Base-by-base conservation (phyloP, 2,888 invertebrate genomes). In the Hypselothyrea guttata region DNA sequence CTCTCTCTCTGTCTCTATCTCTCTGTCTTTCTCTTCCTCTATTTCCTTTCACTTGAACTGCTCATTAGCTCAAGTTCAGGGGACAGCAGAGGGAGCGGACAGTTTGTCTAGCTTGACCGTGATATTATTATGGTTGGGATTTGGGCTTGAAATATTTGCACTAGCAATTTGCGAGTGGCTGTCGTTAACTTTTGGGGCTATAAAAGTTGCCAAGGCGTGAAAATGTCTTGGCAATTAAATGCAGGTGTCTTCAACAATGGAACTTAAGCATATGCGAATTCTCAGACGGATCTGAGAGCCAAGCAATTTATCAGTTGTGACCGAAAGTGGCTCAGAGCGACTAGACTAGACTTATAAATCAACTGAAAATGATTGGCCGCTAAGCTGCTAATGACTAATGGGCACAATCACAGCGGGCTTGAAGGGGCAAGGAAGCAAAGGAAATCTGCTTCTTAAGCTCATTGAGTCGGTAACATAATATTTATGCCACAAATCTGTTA, bases 301-400 rank as follows among this genome's bases (percentile, higher is more conserved):
- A 40, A 18, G 34, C 55, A 45, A 74, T 77, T 65, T 55, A 74
- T 62, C 62, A 71, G 16, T 9, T 4, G 18, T 11, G 42, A 35
- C 47, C 2, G 18, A 40, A 34, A 57, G 46, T 51, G 53, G 35
- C 33, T 33, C 8, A 2, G 7, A 15, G 13, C 31, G 33, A 44
- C 15, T 51, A 31, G 18, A 13, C 28, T 22, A 22, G 22, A 22
- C 22, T 37, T 40, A 49, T 52, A 35, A 54, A 60, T 66, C 66
- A 59, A 28, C 31, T 55, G 38, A 40, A 60, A 40, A 60, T 40
- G 38, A 64, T 58, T 65, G 58, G 15, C 38, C 41, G 27, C 42
- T 46, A 57, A 59, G 55, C 64, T 67, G 64, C 71, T 72, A 83
- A 86, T 84, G 79, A 82, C 79, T 83, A 77, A 84, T 84, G 73